Evolutionary conservation across 2,797 vertebrate species (phyloP), one percentile per base, ranked within the genome.

Genomic region (Taenioides sp.): DNA sequence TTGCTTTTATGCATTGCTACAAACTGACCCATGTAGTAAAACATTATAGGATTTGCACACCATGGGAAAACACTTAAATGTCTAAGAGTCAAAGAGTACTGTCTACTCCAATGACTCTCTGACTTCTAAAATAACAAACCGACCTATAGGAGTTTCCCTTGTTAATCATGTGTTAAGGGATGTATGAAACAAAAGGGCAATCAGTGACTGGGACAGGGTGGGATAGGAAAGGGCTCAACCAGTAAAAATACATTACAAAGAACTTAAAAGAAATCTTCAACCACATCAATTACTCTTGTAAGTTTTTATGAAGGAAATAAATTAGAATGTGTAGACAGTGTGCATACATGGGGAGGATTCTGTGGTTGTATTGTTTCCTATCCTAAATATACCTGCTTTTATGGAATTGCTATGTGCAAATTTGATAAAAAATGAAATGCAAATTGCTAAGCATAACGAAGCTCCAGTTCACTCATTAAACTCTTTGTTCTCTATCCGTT

Each of bases 91-190:
- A 66, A 65, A 72, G 11, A 70, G 52, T 74, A 67, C 7, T 65
- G 5, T 65, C 58, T 65, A 12, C 40, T 7, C 49, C 22, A 67
- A 78, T 71, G 80, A 77, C 43, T 69, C 68, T 77, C 66, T 74
- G 54, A 58, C 74, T 71, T 78, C 77, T 80, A 81, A 82, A 87
- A 90, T 81, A 91, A 79, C 80, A 87, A 84, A 86, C 66, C 84
- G 84, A 88, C 88, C 85, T 87, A 83, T 84, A 84, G 88, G 87
- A 84, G 87, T 91, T 78, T 72, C 78, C 80, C 22, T 47, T 31
- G 73, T 80, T 70, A 65, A 47, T 49, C 28, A 70, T 77, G 55
- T 61, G 20, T 79, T 65, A 25, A 83, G 64, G 77, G 77, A 89
- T 76, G 85, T 87, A 62, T 86, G 79, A 87, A 89, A 88, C 81